phyloP scores from a whole-genome alignment of 2,797 vertebrate genomes.

The Danio tinwini region DNA sequence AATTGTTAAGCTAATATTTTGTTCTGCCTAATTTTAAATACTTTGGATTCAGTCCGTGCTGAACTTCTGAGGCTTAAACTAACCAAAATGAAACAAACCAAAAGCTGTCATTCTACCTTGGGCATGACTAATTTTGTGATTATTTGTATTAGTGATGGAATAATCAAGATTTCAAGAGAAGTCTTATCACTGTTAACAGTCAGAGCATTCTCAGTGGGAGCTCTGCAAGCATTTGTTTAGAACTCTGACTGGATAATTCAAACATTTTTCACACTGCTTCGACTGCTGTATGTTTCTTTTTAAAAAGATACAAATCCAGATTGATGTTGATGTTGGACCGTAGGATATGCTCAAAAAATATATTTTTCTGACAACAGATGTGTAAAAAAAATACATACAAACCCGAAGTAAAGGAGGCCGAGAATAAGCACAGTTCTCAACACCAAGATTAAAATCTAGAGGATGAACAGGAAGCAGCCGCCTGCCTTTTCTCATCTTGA shows the following conservation, averaged over 20 bases:
- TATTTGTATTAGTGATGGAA: background rate
- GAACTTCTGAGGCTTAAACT: no score
- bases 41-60: no score
- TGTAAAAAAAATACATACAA: slow-evolving; percentile 7
- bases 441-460: slow-evolving; percentile 83
- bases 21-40: no score
- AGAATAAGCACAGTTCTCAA: slow-evolving; percentile 73
- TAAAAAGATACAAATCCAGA: background rate
- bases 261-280: slow-evolving; percentile 16
- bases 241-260: background rate
- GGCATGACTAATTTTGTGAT: slow-evolving; percentile 18
- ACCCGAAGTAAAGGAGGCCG: slow-evolving; percentile 73
- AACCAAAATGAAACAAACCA: background rate
- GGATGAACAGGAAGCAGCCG: slow-evolving; percentile 85
- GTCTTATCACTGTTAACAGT: slow-evolving; percentile 52
- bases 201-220: slow-evolving; percentile 59
- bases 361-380: slow-evolving; percentile 9
- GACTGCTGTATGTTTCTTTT: slow-evolving; percentile 2
- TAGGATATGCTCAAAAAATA: background rate
- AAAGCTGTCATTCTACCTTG: background rate
- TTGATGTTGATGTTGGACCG: background rate
- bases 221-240: slow-evolving; percentile 3
- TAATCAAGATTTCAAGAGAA: slow-evolving; percentile 22
- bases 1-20: no score
- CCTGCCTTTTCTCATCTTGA: slow-evolving; percentile 84